These are phyloP conservation scores for Hydrophis major DNA, from an alignment of 2,797 vertebrate genomes.

Conservation along the genomic window DNA sequence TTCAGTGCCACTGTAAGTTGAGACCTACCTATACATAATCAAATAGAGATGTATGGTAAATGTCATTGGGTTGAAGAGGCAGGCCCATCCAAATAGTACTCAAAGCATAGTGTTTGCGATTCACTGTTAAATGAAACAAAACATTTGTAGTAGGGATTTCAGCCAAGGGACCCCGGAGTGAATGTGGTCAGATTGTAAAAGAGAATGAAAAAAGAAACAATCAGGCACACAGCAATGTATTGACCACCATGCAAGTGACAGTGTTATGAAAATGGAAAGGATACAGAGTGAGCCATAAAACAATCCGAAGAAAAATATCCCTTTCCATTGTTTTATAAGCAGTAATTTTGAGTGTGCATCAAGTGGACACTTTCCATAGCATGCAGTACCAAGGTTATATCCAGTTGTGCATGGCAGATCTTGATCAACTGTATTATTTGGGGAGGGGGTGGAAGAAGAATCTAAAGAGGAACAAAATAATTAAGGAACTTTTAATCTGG, in stretches of 20 bases:
- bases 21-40: background rate
- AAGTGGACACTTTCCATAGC: conserved; percentile 22
- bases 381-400: conserved; percentile 19
- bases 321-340: conserved; percentile 13
- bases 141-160: accelerated
- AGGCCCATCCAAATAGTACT: background rate
- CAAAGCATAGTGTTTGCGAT: background rate
- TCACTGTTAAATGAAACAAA: background rate
- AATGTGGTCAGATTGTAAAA: conserved; percentile 13
- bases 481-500: background rate
- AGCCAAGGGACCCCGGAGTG: background rate
- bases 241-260: background rate
- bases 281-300: conserved; percentile 12
- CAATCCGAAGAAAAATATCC: conserved; percentile 26
- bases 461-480: background rate
- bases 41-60: background rate
- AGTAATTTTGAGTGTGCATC: background rate
- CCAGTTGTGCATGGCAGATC: conserved; percentile 21
- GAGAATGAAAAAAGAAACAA: background rate
- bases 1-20: background rate
- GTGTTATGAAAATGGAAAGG: background rate
- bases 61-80: background rate
- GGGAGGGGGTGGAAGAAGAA: conserved; percentile 20
- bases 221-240: background rate
- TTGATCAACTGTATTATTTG: background rate